phyloP scores from a whole-genome alignment of 2,888 invertebrate genomes.

The Heterodera filipjevi region DNA sequence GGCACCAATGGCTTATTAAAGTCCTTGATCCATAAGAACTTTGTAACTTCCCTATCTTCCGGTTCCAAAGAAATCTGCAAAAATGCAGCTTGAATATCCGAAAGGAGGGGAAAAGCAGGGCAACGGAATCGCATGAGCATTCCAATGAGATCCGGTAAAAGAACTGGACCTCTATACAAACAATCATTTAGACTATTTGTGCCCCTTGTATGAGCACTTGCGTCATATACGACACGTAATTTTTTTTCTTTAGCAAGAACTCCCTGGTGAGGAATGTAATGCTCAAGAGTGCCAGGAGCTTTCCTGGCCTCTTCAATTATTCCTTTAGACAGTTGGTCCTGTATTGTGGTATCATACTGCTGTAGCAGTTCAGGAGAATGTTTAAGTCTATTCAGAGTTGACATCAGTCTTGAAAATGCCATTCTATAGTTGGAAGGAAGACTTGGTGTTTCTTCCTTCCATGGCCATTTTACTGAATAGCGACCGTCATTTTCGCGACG shows the following conservation, averaged over 20 bases:
- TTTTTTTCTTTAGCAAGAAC: constrained; percentile 46
- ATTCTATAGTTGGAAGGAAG: constrained; percentile 10
- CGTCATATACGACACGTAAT: constrained; percentile 52
- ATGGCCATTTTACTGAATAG: constrained; percentile 1
- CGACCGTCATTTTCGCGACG: not conserved
- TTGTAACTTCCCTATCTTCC: constrained; percentile 26
- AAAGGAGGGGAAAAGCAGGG: not conserved
- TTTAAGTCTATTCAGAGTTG: not conserved
- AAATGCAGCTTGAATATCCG: constrained; percentile 40
- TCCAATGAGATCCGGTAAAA: constrained; percentile 30
- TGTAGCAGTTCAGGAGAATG: not conserved
- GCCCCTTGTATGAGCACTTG: constrained; percentile 27
- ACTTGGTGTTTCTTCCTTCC: constrained; percentile 15
- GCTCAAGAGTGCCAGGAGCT: not conserved
- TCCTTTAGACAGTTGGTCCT: not conserved
- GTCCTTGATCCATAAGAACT: constrained; percentile 37
- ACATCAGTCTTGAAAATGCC: not conserved
- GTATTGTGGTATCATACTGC: not conserved
- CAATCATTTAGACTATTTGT: constrained; percentile 30
- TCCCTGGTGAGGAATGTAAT: constrained; percentile 39
- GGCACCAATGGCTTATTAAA: constrained; percentile 1
- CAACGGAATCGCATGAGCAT: constrained; percentile 35
- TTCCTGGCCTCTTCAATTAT: not conserved
- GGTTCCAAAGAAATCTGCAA: constrained; percentile 30
- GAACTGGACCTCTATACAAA: constrained; percentile 32